A percentile compares a stretch with the other conserved stretches of the same genome.
These are phyloP conservation scores for Oreochromis aureus DNA, from an alignment of 2,113 vertebrate genomes.

Conservation along the genomic window DNA sequence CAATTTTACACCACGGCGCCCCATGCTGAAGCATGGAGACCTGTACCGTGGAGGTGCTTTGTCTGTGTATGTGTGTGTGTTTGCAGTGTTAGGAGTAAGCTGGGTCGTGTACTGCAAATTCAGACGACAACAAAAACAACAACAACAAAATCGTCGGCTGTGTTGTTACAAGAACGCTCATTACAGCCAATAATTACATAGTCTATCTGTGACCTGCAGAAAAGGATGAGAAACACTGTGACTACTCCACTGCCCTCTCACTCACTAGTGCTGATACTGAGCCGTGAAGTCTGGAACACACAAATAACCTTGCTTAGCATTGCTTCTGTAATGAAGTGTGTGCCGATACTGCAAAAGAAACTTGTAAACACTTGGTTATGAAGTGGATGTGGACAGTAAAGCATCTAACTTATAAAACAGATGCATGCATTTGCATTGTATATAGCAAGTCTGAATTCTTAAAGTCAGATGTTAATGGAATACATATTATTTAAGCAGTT, in stretches of 20 bases:
- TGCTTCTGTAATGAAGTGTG: not conserved
- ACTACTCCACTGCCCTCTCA: slow-evolving; percentile 47
- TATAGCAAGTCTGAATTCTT: not conserved
- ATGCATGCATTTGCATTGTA: not conserved
- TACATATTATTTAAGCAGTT: not conserved
- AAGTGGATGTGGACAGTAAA: not conserved
- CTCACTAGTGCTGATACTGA: slow-evolving; percentile 30
- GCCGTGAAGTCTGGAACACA: slow-evolving; percentile 24
- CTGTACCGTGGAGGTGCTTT: slow-evolving; percentile 16
- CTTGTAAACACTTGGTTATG: not conserved
- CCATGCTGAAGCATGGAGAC: slow-evolving; percentile 35
- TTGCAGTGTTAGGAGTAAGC: not conserved
- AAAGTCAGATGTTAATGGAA: not conserved
- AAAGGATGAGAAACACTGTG: slow-evolving; percentile 66
- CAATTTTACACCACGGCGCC: slow-evolving; percentile 41
- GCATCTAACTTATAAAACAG: not conserved
- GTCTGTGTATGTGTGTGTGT: not conserved
- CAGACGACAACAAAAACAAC: slow-evolving; percentile 2
- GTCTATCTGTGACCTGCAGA: slow-evolving; percentile 66
- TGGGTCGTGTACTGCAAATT: slow-evolving; percentile 9
- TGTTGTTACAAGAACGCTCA: slow-evolving; percentile 46
- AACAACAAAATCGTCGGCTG: not conserved
- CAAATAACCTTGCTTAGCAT: slow-evolving; percentile 34
- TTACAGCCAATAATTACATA: slow-evolving; percentile 67
- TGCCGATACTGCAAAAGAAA: not conserved